Evolutionary conservation across 2,113 vertebrate genomes (phyloP).

Genomic region (Merops nubicus): DNA sequence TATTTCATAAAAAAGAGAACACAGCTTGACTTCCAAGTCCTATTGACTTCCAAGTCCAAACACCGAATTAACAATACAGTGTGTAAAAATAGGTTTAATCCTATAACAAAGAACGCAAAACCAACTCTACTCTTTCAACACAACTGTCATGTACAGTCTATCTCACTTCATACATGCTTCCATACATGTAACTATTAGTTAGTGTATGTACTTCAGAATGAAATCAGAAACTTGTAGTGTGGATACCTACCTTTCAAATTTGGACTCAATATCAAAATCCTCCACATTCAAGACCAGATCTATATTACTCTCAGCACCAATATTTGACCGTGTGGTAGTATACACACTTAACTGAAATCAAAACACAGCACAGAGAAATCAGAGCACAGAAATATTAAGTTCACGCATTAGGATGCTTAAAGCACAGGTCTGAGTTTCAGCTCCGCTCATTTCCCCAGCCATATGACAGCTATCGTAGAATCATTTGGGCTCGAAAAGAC

Average conservation of each 20-base stretch:
- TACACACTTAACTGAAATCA: conserved; percentile 90
- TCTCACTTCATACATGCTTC: accelerated
- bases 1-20: neutral
- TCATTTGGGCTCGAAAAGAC: too few relatives aligned
- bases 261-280: conserved; percentile 88
- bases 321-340: conserved; percentile 83
- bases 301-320: conserved; percentile 83
- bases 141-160: accelerated
- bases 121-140: neutral
- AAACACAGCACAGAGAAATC: neutral
- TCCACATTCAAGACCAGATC: conserved; percentile 91
- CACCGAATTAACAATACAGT: too few relatives aligned
- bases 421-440: neutral
- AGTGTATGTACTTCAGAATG: neutral
- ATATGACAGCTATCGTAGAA: too few relatives aligned
- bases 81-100: neutral
- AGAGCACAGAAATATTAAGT: neutral
- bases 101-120: neutral
- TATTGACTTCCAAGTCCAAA: neutral
- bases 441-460: too few relatives aligned
- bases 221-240: accelerated
- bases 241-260: conserved; percentile 88
- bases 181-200: accelerated
- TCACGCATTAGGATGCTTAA: accelerated
- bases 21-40: neutral